Percentiles rank a stretch among this genome's conserved stretches.
These are phyloP conservation scores for Nixonia krombeini DNA, from an alignment of 1,140 invertebrate species.

Conservation along the genomic window DNA sequence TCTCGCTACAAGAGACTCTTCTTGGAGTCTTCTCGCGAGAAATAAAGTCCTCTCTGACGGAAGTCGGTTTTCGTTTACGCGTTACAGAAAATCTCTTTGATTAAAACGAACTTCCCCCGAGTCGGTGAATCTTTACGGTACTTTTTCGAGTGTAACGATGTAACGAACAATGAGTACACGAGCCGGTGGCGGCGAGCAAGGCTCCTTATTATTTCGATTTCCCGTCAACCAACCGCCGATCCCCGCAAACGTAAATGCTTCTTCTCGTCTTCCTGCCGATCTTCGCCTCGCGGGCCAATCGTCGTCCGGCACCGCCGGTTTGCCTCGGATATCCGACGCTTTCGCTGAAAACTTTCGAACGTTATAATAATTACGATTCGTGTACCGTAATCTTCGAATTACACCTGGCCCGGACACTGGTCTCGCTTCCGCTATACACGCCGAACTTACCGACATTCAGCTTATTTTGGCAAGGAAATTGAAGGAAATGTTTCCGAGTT, in stretches of 20 bases:
- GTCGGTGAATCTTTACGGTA: too few species aligned
- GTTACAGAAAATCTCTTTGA: too few species aligned
- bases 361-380: conserved; percentile 29
- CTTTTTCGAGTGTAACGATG: too few species aligned
- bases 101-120: too few species aligned
- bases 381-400: conserved; percentile 14
- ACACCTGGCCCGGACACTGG: conserved; percentile 21
- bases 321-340: conserved; percentile 22
- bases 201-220: conserved; percentile 66
- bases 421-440: conserved; percentile 4
- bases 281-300: conserved; percentile 55
- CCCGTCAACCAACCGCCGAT: conserved; percentile 61
- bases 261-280: conserved; percentile 8
- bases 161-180: conserved; percentile 68
- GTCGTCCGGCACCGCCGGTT: conserved; percentile 40
- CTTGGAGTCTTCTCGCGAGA: too few species aligned
- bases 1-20: too few species aligned
- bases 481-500: too few species aligned
- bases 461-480: too few species aligned
- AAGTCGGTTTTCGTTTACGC: too few species aligned
- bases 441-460: not conserved
- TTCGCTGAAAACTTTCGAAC: conserved; percentile 14
- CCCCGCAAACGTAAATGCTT: conserved; percentile 54
- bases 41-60: too few species aligned
- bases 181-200: conserved; percentile 65